These are phyloP conservation scores for Polymixis lichenea DNA, from an alignment of 2,888 invertebrate species.

Conservation along the genomic window DNA sequence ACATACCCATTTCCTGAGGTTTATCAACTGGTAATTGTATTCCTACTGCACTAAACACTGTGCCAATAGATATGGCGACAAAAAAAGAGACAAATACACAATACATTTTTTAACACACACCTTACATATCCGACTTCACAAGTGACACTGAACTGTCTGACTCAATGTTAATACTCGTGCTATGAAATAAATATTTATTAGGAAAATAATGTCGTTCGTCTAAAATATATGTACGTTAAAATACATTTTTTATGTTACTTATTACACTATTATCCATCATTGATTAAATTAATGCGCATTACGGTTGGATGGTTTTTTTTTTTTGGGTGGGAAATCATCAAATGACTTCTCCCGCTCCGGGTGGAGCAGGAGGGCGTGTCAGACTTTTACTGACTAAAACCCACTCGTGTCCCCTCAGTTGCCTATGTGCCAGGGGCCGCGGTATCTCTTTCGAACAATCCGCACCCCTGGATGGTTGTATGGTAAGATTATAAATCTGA, in stretches of 20 bases:
- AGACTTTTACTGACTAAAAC: no score
- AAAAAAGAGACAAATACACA: background rate
- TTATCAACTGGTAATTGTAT: background rate
- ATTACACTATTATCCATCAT: background rate
- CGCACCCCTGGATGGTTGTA: no score
- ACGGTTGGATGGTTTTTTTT: no score
- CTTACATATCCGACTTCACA: background rate
- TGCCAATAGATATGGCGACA: background rate
- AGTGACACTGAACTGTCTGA: background rate
- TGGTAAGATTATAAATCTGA: background rate
- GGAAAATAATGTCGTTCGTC: background rate
- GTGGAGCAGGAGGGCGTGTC: no score
- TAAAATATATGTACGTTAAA: background rate
- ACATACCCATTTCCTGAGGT: conserved; percentile 3
- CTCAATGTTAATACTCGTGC: background rate
- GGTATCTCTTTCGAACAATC: no score
- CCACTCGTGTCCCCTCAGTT: no score
- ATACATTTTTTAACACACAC: background rate
- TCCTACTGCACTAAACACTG: background rate
- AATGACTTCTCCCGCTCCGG: no score
- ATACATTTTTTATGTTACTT: background rate
- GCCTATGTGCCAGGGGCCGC: no score
- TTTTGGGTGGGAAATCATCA: no score
- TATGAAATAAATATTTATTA: background rate
- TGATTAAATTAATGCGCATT: background rate